Evolutionary conservation across 1,140 invertebrate genomes (phyloP), one percentile per base, ranked within the genome.

Genomic region (Elymnias hypermnestra): DNA sequence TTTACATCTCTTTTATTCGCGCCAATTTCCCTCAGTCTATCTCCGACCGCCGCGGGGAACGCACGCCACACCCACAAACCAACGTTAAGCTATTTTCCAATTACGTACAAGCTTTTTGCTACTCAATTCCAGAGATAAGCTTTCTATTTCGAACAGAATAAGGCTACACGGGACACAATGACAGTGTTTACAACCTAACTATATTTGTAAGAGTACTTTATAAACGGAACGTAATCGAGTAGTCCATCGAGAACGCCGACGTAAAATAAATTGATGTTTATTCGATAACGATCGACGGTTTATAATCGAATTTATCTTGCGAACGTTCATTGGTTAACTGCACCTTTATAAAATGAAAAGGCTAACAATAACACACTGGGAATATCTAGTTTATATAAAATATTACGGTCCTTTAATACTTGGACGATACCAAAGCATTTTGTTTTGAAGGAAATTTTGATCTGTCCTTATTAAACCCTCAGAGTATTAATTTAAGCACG

Each of bases 61-160:
- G 48, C 35, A 55, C 59, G 69, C 73, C 71, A 75, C 74, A 57
- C 79, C 74, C 69, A 79, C 67, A 51, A 26, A 45, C 46, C 57
- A 53, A 43, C 57, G 64, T 63, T 69, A 65, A 64, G 58, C 53
- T 60, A 65, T 75, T 79, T 81, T 82, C 77, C 74, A 76, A 83
- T 81, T 74, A 78, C 63, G 56, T 75, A 63, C 61, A 47, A 75
- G 77, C 73, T 84, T 84, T 83, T 81, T 82, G 73, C 70, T 54
- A 50, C 38, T 44, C 54, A 65, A 68, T 82, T 53, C 56, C 53
- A 37, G 42, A 46, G 64, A 78, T 75, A 76, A 75, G 72, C 72
- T 79, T 77, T 75, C 73, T 75, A 66, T 68, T 49, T 35, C 42
- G 41, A 41, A 40, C 33, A 22, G 38, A 41, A 41, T 42, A 29